phyloP scores from a whole-genome alignment of 2,888 invertebrate species.

The Ferdinandea cuprea region DNA sequence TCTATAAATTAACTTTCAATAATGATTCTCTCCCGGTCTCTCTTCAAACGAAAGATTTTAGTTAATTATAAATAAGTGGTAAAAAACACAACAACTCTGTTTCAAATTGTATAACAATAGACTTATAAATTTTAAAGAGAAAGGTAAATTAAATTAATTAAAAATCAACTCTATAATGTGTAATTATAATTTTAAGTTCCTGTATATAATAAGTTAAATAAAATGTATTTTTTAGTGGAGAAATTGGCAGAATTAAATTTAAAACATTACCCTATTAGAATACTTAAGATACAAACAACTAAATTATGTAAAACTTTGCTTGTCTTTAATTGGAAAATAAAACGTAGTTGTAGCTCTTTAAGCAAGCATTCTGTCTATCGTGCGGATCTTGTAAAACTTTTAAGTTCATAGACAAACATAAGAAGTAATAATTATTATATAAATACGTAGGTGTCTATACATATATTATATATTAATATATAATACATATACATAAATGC shows the following conservation, averaged over 20 bases:
- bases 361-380: constrained; percentile 63
- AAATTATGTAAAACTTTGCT: constrained; percentile 72
- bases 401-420: constrained; percentile 67
- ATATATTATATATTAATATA: constrained; percentile 54
- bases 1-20: constrained; percentile 46
- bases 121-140: constrained; percentile 69
- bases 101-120: constrained; percentile 74
- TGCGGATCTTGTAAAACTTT: constrained; percentile 67
- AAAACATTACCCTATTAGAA: constrained; percentile 48
- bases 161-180: constrained; percentile 73
- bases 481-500: constrained; percentile 51
- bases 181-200: constrained; percentile 81
- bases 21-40: constrained; percentile 69
- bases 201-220: constrained; percentile 80
- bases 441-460: constrained; percentile 73
- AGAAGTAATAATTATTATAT: constrained; percentile 66
- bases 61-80: constrained; percentile 66
- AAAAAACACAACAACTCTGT: constrained; percentile 74
- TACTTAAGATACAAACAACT: constrained; percentile 43
- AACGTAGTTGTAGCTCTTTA: constrained; percentile 67
- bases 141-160: constrained; percentile 46
- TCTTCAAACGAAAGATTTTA: constrained; percentile 69
- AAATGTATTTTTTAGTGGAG: constrained; percentile 61
- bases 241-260: constrained; percentile 53
- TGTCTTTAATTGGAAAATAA: constrained; percentile 61